phyloP scores from a whole-genome alignment of 1,140 invertebrate species.

The Meloidogyne chitwoodi region DNA sequence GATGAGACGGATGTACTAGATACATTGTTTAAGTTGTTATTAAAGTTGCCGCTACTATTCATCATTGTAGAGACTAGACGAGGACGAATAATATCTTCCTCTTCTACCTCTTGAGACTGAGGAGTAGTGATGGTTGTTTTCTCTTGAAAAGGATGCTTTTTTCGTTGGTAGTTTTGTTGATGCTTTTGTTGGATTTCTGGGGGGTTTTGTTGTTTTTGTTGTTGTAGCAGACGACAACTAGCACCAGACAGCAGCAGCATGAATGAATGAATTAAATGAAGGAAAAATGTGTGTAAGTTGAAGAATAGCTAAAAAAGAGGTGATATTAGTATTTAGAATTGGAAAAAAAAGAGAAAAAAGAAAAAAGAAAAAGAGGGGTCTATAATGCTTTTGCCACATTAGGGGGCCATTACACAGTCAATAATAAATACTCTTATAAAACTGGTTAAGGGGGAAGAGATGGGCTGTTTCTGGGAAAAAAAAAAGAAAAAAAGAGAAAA shows the following conservation, averaged over 20 bases:
- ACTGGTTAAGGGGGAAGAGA: neutral
- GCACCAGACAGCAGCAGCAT: neutral
- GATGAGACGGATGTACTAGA: neutral
- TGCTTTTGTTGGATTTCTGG: neutral
- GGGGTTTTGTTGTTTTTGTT: neutral
- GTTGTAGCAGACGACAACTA: neutral
- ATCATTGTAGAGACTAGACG: neutral
- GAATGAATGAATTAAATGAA: neutral
- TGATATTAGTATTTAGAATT: too few species aligned
- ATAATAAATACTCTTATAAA: neutral
- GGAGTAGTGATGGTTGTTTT: too few species aligned
- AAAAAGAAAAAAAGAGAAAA: neutral
- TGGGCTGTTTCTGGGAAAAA: neutral
- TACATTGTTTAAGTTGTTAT: neutral
- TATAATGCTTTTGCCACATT: too few species aligned
- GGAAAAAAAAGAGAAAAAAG: too few species aligned
- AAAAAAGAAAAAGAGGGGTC: too few species aligned
- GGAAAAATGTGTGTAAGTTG: neutral
- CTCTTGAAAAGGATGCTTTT: too few species aligned
- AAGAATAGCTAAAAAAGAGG: neutral
- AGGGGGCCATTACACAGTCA: too few species aligned
- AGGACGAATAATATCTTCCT: neutral
- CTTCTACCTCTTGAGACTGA: neutral
- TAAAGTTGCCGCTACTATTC: neutral
- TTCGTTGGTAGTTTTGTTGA: too few species aligned